Base-by-base conservation (phyloP, 1,140 invertebrate species). In the Drosophila ambigua region DNA sequence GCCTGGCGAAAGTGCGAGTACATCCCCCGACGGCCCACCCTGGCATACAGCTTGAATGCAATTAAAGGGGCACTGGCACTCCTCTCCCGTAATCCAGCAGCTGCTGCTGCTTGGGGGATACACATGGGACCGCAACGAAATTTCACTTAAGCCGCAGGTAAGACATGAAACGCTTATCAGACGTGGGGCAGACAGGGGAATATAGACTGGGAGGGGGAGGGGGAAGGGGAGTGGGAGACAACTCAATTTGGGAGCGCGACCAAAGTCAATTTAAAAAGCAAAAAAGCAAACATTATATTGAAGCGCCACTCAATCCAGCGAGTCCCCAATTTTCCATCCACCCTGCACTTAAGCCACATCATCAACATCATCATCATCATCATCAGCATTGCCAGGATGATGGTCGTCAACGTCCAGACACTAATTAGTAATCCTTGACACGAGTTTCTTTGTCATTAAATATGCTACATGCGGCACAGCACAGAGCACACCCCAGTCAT, bases 351-450 rank as follows among this genome's bases (percentile, higher is more conserved):
- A 77, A 79, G 80, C 72, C 72, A 51, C 72, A 81, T 52, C 74
- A 80, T 63, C 71, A 79, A 52, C 64, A 58, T 64, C 62, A 74
- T 67, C 63, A 68, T 58, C 69, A 57, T 64, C 16, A 16, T 16
- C 16, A 58, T 64, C 62, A 67, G 61, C 63, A 68, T 20, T 26
- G 43, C 9, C 46, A 60, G 4, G 58, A 53, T 54, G 48, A 35
- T 66, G 79, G 81, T 75, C 82, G 66, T 78, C 82, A 85, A 82
- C 71, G 83, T 88, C 82, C 83, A 87, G 83, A 87, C 79, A 87
- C 83, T 87, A 87, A 87, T 87, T 87, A 87, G 83, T 87, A 87
- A 88, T 87, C 83, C 83, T 83, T 89, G 84, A 87, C 83, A 87
- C 83, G 83, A 89, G 83, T 82, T 77, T 68, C 79, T 65, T 63